These are phyloP conservation scores for Charadrius vociferus DNA, from an alignment of 2,113 vertebrate species.

Conservation along the genomic window DNA sequence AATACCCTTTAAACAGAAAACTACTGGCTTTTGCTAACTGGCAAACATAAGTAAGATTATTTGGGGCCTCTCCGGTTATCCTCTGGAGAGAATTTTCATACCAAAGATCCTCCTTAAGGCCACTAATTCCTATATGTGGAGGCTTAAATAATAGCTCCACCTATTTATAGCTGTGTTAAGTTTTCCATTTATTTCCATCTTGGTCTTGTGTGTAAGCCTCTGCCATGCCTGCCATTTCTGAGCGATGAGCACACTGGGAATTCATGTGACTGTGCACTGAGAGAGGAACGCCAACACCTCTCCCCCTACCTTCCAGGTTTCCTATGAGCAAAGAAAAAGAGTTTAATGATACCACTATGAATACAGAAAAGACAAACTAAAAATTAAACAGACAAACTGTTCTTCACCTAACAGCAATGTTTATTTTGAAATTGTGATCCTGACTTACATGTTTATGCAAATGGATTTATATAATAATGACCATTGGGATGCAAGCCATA, in stretches of 20 bases:
- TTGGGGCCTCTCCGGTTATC: neutral
- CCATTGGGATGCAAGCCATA: neutral
- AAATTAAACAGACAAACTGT: neutral
- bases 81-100: neutral
- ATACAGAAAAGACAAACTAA: neutral
- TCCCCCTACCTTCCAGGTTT: neutral
- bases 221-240: constrained; percentile 4
- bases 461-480: neutral
- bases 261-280: neutral
- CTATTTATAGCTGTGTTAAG: neutral
- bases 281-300: neutral
- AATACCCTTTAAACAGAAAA: neutral
- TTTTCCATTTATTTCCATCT: constrained; percentile 22
- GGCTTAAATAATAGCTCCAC: constrained; percentile 18
- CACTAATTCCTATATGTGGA: neutral
- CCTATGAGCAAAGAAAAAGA: neutral
- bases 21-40: neutral
- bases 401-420: neutral
- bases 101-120: neutral
- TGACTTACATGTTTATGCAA: neutral
- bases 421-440: neutral
- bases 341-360: neutral
- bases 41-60: neutral
- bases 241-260: neutral
- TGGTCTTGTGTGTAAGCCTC: neutral